Conservation (phyloP, 2,113 vertebrate genomes). For the Fulmarus glacialis region DNA sequence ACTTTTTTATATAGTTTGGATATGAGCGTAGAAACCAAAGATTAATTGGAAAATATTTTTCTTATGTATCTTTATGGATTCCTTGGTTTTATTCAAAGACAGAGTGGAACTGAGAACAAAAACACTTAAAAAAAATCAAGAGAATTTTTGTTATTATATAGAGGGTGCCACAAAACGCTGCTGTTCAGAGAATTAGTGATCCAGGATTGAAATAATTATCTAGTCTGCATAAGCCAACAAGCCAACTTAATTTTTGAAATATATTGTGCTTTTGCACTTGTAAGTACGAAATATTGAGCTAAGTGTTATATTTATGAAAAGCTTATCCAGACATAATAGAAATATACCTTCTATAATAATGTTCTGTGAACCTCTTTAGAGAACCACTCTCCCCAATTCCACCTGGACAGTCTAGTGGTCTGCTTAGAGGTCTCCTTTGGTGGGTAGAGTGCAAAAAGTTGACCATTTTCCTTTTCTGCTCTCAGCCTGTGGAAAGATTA, state of each 20-base stretch:
- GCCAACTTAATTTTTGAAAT: constrained; percentile 20
- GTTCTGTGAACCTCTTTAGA: background rate
- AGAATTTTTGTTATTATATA: background rate
- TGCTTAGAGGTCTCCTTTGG: background rate
- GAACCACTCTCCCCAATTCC: background rate
- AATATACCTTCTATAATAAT: background rate
- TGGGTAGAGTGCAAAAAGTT: background rate
- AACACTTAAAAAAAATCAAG: background rate
- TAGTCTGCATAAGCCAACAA: background rate
- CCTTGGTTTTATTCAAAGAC: background rate
- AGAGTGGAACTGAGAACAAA: background rate
- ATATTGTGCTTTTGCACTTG: background rate
- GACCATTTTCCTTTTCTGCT: background rate
- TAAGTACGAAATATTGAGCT: constrained; percentile 35
- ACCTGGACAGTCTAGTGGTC: background rate
- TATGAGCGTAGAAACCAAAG: background rate
- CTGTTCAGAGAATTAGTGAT: background rate
- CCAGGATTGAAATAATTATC: background rate
- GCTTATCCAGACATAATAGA: background rate
- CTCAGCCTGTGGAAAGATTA: background rate
- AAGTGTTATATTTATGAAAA: background rate
- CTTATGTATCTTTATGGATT: background rate
- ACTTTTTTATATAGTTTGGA: background rate
- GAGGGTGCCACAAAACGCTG: background rate
- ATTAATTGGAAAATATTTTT: background rate